phyloP scores from a whole-genome alignment of 1,140 invertebrate genomes.

The Heliconius hermathena region DNA sequence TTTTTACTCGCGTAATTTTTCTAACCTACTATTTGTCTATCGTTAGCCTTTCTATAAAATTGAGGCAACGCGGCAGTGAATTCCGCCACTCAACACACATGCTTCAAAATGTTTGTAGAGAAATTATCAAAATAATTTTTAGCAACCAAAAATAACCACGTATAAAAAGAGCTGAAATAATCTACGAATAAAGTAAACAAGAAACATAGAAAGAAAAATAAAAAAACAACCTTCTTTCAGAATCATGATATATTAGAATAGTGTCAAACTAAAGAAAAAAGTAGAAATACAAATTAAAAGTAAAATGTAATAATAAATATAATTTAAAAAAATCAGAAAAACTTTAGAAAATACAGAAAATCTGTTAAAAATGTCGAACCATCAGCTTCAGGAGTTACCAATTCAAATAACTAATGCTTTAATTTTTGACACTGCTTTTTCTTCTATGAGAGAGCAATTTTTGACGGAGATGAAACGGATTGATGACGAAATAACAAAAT shows the following conservation, averaged over 20 bases:
- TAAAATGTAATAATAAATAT: constrained; percentile 18
- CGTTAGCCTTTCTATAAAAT: no score
- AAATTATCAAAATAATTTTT: not conserved
- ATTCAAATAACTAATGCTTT: constrained; percentile 48
- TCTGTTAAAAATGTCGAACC: constrained; percentile 33
- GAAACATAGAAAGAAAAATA: not conserved
- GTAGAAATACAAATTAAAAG: not conserved
- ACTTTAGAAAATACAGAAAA: not conserved
- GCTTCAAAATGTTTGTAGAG: not conserved
- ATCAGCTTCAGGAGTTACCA: constrained; percentile 46
- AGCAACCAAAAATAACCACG: not conserved
- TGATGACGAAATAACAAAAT: constrained; percentile 52
- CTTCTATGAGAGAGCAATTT: constrained; percentile 51
- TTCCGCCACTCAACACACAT: no score
- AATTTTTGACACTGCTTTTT: constrained; percentile 47
- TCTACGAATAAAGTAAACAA: not conserved
- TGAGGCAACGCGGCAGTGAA: no score
- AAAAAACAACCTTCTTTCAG: not conserved
- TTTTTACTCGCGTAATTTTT: not conserved
- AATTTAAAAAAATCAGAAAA: not conserved
- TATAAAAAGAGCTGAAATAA: not conserved
- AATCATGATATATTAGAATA: not conserved
- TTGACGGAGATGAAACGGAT: constrained; percentile 51
- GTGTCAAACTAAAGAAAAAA: not conserved
- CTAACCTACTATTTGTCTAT: no score